A percentile compares a stretch with the other conserved stretches of the same genome.
Conservation (phyloP, 2,888 invertebrate genomes). For the Drosophila paramelanica region DNA sequence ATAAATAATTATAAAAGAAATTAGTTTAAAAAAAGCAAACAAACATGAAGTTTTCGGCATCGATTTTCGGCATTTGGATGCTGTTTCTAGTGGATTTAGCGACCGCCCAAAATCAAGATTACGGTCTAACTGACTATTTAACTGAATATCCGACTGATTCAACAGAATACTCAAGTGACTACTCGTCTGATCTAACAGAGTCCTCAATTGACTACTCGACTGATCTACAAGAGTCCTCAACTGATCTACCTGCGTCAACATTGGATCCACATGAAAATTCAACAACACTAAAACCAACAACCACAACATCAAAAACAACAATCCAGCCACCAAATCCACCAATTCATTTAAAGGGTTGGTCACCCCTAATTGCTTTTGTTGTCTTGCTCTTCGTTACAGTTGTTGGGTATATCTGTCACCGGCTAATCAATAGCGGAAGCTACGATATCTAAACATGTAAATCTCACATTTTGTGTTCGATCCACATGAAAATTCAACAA, state of each 20-base stretch:
- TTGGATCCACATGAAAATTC: too few relatives aligned
- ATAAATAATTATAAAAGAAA: background rate
- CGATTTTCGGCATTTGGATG: background rate
- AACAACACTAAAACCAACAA: background rate
- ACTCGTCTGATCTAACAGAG: too few relatives aligned
- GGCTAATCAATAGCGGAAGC: background rate
- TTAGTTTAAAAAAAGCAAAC: background rate
- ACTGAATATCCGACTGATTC: too few relatives aligned
- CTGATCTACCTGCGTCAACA: too few relatives aligned
- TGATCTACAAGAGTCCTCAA: too few relatives aligned
- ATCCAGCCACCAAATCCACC: background rate
- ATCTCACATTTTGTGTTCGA: too few relatives aligned
- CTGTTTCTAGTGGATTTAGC: background rate
- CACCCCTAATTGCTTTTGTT: background rate
- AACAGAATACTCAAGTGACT: too few relatives aligned
- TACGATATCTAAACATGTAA: slow-evolving; percentile 12
- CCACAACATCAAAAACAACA: background rate
- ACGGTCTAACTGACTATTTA: too few relatives aligned
- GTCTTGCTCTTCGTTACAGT: background rate
- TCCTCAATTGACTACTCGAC: too few relatives aligned
- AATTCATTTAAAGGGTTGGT: background rate
- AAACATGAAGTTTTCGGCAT: background rate
- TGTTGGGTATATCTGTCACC: slow-evolving; percentile 8
- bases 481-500: too few relatives aligned
- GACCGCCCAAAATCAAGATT: background rate